Conservation (phyloP, 2,797 vertebrate species). For the Decapterus maruadsi region DNA sequence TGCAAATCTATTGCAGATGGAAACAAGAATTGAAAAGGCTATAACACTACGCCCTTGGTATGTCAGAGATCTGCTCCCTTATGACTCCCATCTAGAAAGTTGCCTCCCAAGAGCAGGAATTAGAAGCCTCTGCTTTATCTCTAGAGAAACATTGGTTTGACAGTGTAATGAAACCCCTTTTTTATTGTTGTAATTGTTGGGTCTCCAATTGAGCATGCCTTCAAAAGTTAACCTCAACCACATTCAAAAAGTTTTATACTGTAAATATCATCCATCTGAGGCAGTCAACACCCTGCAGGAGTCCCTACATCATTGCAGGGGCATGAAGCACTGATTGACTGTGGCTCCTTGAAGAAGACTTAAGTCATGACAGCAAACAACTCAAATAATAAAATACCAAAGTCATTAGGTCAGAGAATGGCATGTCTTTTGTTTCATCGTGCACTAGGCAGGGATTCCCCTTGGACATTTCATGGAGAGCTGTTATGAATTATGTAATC, state of each 20-base stretch:
- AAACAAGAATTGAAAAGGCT: conserved; percentile 10
- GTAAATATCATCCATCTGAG: neutral
- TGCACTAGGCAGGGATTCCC: neutral
- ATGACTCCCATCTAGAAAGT: conserved; percentile 9
- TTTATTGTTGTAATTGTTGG: neutral
- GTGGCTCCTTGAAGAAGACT: conserved; percentile 14
- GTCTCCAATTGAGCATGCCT: neutral
- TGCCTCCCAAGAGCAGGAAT: conserved; percentile 24
- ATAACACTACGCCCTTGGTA: conserved; percentile 42
- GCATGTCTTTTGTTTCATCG: conserved; percentile 1
- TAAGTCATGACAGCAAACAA: conserved; percentile 45
- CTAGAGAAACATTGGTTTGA: neutral
- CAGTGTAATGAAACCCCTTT: neutral
- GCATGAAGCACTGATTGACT: conserved; percentile 1
- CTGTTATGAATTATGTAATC: conserved; percentile 30
- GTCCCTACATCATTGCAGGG: conserved; percentile 1
- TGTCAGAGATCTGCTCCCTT: conserved; percentile 23
- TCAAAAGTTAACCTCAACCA: neutral
- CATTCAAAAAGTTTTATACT: neutral
- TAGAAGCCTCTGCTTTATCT: neutral
- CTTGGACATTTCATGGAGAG: neutral
- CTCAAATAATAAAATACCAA: conserved; percentile 55
- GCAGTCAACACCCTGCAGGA: conserved; percentile 5
- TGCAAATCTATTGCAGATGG: conserved; percentile 63
- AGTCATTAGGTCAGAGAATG: conserved; percentile 40